These are phyloP conservation scores for Aphis craccivora DNA, from an alignment of 1,140 invertebrate species.

Conservation along the genomic window DNA sequence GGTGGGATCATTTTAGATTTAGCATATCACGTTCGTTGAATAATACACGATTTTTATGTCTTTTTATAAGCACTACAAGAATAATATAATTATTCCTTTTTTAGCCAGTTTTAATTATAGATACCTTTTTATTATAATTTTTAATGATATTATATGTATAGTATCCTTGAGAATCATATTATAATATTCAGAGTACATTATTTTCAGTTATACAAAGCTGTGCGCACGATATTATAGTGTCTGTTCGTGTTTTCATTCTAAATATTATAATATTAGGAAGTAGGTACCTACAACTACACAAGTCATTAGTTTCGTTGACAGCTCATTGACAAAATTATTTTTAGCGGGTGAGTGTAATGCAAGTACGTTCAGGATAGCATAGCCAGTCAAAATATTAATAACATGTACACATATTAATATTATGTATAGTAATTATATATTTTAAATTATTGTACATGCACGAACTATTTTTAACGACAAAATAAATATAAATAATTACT, in stretches of 20 bases:
- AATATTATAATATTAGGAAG: background rate
- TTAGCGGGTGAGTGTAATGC: background rate
- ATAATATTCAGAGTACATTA: background rate
- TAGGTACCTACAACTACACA: background rate
- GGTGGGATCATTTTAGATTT: background rate
- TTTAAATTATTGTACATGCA: too few relatives aligned
- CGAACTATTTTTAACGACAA: too few relatives aligned
- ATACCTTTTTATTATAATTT: background rate
- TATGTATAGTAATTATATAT: background rate
- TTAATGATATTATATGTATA: background rate
- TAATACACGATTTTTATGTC: background rate
- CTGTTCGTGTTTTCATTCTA: background rate
- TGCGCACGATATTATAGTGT: background rate
- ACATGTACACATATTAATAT: background rate
- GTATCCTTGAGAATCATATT: background rate
- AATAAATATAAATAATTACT: too few relatives aligned
- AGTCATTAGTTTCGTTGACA: constrained; percentile 9
- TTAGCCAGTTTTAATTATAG: constrained; percentile 2
- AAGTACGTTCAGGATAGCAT: too few relatives aligned
- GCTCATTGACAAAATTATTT: constrained; percentile 13
- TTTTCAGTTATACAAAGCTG: background rate
- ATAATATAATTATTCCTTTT: constrained; percentile 7
- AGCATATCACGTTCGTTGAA: background rate
- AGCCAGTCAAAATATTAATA: background rate
- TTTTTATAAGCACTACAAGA: background rate